Evolutionary conservation across 2,888 invertebrate genomes (phyloP).

Genomic region (Drosophila sordidula): DNA sequence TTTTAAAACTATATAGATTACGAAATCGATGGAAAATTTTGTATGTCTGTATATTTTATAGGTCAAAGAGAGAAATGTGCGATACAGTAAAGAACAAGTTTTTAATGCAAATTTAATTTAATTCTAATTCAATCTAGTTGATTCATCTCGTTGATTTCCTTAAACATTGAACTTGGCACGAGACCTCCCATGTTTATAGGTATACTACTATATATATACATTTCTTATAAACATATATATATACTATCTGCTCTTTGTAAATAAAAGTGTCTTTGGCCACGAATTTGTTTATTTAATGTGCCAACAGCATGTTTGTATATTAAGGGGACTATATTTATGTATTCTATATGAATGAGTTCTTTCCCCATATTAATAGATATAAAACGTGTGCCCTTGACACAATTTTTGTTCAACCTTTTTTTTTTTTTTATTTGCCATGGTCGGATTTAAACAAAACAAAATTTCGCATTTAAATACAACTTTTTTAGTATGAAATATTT

Average conservation of each 20-base stretch:
- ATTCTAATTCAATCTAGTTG: not conserved
- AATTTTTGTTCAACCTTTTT: slow-evolving; percentile 21
- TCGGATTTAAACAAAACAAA: not conserved
- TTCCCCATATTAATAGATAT: slow-evolving; percentile 7
- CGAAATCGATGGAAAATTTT: slow-evolving; percentile 68
- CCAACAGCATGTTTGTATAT: slow-evolving; percentile 20
- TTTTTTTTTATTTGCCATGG: slow-evolving; percentile 3
- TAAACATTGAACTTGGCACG: slow-evolving; percentile 64
- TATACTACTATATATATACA: not conserved
- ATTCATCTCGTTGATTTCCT: slow-evolving; percentile 10
- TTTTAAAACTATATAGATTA: slow-evolving; percentile 41
- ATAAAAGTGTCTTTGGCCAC: slow-evolving; percentile 33
- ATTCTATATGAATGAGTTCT: slow-evolving; percentile 8
- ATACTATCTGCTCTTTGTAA: slow-evolving; percentile 21
- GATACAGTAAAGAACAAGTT: not conserved
- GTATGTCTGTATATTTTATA: slow-evolving; percentile 29
- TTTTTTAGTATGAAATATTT: not conserved
- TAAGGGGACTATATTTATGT: slow-evolving; percentile 9
- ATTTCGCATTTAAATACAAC: not conserved
- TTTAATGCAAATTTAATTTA: not conserved
- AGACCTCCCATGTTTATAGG: slow-evolving; percentile 39
- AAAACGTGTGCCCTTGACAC: slow-evolving; percentile 52
- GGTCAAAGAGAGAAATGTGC: slow-evolving; percentile 43
- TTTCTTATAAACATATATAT: not conserved
- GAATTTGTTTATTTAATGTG: slow-evolving; percentile 44